Base-by-base conservation (phyloP, 2,113 vertebrate species). In the Misgurnus anguillicaudatus region DNA sequence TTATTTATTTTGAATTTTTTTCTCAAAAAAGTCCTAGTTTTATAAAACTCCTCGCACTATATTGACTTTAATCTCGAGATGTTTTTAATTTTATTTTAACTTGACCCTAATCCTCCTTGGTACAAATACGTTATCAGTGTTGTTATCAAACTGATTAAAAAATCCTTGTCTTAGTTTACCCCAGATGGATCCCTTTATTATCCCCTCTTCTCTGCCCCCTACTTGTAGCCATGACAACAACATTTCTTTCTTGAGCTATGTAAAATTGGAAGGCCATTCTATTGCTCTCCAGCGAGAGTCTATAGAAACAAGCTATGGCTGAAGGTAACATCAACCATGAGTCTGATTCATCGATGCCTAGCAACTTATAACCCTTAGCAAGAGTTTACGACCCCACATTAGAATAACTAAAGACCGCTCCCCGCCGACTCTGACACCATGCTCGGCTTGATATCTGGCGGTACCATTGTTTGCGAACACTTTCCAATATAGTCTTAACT, bases 151-250 rank as follows among this genome's bases (percentile, higher is more conserved):
- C 10, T 6, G 10, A 55, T 41, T 19, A 21, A 42, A 57, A 36
- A 19, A 64, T 38, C 14, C 39, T 13, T 24, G 42, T 48, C 9
- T 41, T n/a, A 10, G 10, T 66, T 11, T 38, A 16, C 14, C 6
- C 36, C 55, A 16, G 19, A 2, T 31, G 9, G 41, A 5, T 60
- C 45, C 19, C 9, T 19, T 47, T 21, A 11, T 10, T 47, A 16
- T 13, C 70, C 42, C 62, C 51, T 4, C 45, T 10, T 7, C 69
- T 14, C 58, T 47, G 42, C 69, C 72, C 61, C 57, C 60, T 8
- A 77, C 51, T 16, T 16, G 82, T 69, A 73, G 48, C 77, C 80
- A 86, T 83, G 64, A 77, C 61, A 83, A 88, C 78, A 64, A 47
- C 48, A 45, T 36, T 21, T 69, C 41, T 58, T 47, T 53, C 60